phyloP scores from a whole-genome alignment of 2,888 invertebrate species.

The Tuberolachnus salignus region DNA sequence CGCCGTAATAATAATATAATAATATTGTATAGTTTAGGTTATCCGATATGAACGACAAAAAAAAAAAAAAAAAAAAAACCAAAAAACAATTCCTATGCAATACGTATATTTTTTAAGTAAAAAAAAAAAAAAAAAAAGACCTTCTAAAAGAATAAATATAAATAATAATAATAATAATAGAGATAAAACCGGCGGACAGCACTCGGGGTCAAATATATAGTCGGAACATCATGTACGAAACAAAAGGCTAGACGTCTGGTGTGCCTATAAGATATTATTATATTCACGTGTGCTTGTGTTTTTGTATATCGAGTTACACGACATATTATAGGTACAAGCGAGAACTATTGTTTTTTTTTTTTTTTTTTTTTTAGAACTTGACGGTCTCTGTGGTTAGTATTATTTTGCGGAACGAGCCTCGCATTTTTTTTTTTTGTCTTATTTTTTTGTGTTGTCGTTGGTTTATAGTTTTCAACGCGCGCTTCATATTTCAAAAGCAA shows the following conservation, averaged over 20 bases:
- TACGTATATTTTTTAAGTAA: not conserved
- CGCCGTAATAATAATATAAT: slow-evolving; percentile 10
- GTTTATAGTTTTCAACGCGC: not conserved
- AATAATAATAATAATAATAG: slow-evolving; percentile 37
- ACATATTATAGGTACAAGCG: not conserved
- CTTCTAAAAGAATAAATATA: slow-evolving; percentile 26
- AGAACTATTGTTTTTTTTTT: slow-evolving; percentile 40
- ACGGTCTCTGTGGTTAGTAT: slow-evolving; percentile 43
- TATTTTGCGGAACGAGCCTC: slow-evolving; percentile 37
- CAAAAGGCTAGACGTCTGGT: slow-evolving; percentile 54
- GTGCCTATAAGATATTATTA: slow-evolving; percentile 3
- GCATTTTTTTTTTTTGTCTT: slow-evolving; percentile 4
- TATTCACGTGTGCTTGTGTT: slow-evolving; percentile 32
- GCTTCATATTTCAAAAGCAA: slow-evolving; percentile 40
- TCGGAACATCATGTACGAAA: slow-evolving; percentile 24
- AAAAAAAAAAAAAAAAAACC: slow-evolving; percentile 1
- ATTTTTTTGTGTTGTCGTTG: not conserved
- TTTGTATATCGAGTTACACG: slow-evolving; percentile 43
- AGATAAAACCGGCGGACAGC: slow-evolving; percentile 42
- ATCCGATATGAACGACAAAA: slow-evolving; percentile 30
- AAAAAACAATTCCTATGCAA: not conserved
- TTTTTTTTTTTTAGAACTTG: slow-evolving; percentile 29
- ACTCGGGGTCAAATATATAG: slow-evolving; percentile 37
- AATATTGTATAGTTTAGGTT: slow-evolving; percentile 31
- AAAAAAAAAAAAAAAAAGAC: not conserved